A percentile compares a stretch with the other conserved stretches of the same genome.
These are phyloP conservation scores for Orycteropus afer DNA, from an alignment of 2,113 vertebrate genomes.

Conservation along the genomic window DNA sequence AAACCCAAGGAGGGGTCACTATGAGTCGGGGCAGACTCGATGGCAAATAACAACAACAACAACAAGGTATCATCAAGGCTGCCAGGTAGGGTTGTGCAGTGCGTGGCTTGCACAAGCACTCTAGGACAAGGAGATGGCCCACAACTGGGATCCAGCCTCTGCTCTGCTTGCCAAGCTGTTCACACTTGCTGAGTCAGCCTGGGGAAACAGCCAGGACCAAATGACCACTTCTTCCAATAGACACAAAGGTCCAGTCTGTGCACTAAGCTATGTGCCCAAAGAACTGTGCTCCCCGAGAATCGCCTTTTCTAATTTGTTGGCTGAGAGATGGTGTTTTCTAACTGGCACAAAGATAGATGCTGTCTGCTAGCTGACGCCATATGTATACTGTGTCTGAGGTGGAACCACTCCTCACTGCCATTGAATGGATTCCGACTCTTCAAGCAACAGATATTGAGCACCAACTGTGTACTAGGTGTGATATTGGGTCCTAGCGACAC, in stretches of 20 bases:
- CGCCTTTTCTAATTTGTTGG: not conserved
- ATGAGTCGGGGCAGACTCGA: too few species aligned
- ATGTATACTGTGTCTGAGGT: not conserved
- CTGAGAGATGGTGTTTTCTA: not conserved
- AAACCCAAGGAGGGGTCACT: too few species aligned
- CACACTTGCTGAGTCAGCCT: not conserved
- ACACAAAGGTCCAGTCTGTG: not conserved
- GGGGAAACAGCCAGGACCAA: not conserved
- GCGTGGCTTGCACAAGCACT: not conserved
- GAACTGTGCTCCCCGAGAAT: not conserved
- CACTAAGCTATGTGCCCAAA: not conserved
- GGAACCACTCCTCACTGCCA: not conserved
- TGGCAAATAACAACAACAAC: not conserved
- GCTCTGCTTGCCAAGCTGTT: not conserved
- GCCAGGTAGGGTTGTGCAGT: rapidly evolving
- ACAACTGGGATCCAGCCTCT: not conserved
- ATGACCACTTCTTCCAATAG: not conserved
- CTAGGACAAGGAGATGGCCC: not conserved
- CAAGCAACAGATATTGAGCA: not conserved
- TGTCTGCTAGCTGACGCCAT: not conserved
- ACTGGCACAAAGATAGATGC: not conserved
- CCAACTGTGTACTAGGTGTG: not conserved
- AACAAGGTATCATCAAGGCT: too few species aligned
- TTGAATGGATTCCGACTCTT: not conserved
- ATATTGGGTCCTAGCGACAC: not conserved